Conservation (phyloP, 2,888 invertebrate genomes). For the Stenchaetothrips biformis region DNA sequence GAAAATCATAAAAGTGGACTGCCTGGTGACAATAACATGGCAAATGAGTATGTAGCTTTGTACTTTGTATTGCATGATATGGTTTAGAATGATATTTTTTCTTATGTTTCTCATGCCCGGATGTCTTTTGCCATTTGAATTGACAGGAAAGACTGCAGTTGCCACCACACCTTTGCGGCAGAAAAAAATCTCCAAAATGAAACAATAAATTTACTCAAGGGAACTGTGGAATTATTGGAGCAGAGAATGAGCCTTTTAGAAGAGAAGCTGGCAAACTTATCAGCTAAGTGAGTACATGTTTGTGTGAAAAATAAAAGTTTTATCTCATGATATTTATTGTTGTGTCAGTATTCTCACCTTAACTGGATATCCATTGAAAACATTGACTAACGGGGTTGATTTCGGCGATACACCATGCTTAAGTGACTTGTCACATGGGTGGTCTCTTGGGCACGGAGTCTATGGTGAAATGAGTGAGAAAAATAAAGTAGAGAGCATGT, state of each 20-base stretch:
- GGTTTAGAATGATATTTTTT: not conserved
- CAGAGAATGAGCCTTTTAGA: constrained; percentile 3
- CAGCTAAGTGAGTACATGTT: not conserved
- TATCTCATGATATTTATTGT: not conserved
- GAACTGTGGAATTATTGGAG: not conserved
- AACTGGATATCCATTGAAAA: no score
- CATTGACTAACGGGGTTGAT: no score
- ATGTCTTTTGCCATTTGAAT: not conserved
- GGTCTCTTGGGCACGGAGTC: no score
- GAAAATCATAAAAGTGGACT: not conserved
- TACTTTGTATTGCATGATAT: not conserved
- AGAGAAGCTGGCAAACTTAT: not conserved
- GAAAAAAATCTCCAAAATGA: not conserved
- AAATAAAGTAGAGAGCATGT: no score
- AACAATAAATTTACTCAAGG: constrained; percentile 1
- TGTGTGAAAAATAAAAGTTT: not conserved
- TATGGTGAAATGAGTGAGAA: no score
- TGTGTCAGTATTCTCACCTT: not conserved
- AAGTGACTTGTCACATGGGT: no score
- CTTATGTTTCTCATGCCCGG: not conserved
- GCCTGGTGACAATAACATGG: not conserved
- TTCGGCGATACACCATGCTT: no score
- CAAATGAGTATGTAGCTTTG: not conserved
- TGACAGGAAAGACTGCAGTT: not conserved
- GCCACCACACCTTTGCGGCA: not conserved